phyloP scores from a whole-genome alignment of 2,797 vertebrate species.

The Galaxias olidus region DNA sequence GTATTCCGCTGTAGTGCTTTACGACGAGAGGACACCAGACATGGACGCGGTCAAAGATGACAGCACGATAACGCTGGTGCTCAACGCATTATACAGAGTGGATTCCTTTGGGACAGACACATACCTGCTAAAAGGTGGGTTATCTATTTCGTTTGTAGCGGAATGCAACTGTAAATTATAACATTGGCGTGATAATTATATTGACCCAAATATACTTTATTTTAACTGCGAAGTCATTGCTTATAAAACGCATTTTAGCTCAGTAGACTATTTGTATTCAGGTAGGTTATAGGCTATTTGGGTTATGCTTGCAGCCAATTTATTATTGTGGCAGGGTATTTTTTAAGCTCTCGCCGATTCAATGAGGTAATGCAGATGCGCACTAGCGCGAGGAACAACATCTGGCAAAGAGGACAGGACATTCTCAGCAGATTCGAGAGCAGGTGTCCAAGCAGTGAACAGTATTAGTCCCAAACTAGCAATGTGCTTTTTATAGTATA shows the following conservation, averaged over 20 bases:
- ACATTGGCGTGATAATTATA: no score
- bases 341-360: neutral
- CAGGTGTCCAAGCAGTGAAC: neutral
- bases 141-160: neutral
- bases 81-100: conserved; percentile 66
- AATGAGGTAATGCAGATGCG: conserved; percentile 40
- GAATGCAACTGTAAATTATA: no score
- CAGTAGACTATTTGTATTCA: no score
- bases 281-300: conserved; percentile 5
- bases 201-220: no score
- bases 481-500: neutral
- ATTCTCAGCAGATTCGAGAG: neutral
- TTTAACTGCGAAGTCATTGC: no score
- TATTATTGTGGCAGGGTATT: no score
- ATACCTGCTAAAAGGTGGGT: conserved; percentile 79
- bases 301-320: neutral
- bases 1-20: conserved; percentile 78
- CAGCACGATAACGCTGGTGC: conserved; percentile 74
- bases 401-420: conserved; percentile 2
- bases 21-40: conserved; percentile 79
- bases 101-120: conserved; percentile 63
- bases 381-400: neutral
- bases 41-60: conserved; percentile 69
- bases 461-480: neutral
- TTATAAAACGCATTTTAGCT: no score